A percentile compares a stretch with the other conserved stretches of the same genome.
phyloP scores from a whole-genome alignment of 2,888 invertebrate genomes.

The Spodoptera littoralis region DNA sequence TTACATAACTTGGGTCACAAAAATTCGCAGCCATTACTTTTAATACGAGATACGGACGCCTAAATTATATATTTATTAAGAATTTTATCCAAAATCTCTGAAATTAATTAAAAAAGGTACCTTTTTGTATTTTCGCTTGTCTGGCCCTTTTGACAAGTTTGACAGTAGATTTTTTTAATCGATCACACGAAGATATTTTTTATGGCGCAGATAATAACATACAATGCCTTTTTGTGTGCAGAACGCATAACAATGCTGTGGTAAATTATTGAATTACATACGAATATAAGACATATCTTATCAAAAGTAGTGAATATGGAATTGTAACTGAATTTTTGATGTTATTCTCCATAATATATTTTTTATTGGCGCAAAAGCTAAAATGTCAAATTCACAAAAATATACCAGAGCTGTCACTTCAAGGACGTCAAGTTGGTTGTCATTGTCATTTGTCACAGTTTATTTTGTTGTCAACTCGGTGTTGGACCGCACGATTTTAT shows the following conservation, averaged over 20 bases:
- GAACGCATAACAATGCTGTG: too few species aligned
- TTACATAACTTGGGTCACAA: conserved; percentile 72
- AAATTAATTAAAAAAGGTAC: conserved; percentile 53
- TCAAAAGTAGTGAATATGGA: too few species aligned
- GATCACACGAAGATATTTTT: conserved; percentile 3
- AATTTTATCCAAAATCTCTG: conserved; percentile 11
- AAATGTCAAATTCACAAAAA: not conserved
- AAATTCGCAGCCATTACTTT: conserved; percentile 26
- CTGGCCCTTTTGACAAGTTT: conserved; percentile 64
- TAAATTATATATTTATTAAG: not conserved
- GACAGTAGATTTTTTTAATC: conserved; percentile 47
- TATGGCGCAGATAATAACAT: not conserved
- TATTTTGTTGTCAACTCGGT: conserved; percentile 16
- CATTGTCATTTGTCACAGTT: conserved; percentile 9
- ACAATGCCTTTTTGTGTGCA: too few species aligned
- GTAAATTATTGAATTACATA: too few species aligned
- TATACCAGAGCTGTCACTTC: too few species aligned
- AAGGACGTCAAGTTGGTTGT: conserved; percentile 7
- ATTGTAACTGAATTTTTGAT: too few species aligned
- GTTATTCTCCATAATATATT: too few species aligned
- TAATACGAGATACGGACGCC: not conserved
- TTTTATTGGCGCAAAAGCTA: too few species aligned
- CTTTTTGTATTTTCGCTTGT: conserved; percentile 64
- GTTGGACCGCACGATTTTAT: conserved; percentile 12
- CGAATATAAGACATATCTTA: too few species aligned